Evolutionary conservation across 1,140 invertebrate species (phyloP), one percentile per base, ranked within the genome.

Genomic region (Mercenaria mercenaria): DNA sequence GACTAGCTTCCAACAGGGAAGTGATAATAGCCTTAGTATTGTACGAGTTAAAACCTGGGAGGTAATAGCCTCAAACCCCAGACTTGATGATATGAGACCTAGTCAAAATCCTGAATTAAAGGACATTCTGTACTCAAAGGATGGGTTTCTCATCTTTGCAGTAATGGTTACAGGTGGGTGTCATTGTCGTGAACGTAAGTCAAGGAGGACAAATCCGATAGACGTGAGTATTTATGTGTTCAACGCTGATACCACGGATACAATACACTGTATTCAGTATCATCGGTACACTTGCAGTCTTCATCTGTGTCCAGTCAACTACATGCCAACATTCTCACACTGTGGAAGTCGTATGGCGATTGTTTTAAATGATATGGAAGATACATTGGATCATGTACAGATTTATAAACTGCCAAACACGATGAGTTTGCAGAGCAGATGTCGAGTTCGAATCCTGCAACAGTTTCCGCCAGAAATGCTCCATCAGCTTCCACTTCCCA

Each of bases 291-390:
- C 94, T 0, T 96, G 95, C 72, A 93, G 93, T 0, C 91, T 93
- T 26, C 95, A 96, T 87, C 93, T 93, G 20, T 96, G 95, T 82
- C 95, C 95, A 13, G 89, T 95, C 59, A 96, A 96, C 90, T 96
- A 94, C 91, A 93, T 94, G 90, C 95, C 95, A 1, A 89, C 95
- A 32, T 94, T 96, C 81, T 96, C 95, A 15, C 92, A 93, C 23
- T 96, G 95, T 90, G 95, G 95, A 34, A 95, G 92, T 64, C 93
- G 95, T 13, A 96, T 96, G 95, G 95, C 95, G 41, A 93, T 96
- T n/a, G 93, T 95, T 26, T 86, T 96, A 39, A 95, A 96, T 92
- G 93, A 94, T 61, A 91, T 91, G 72, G 95, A 95, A 69, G 93
- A 92, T 15, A 90, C 91, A 10, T 86, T 92, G 29, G 94, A 95